Base-by-base conservation (phyloP, 2,113 vertebrate genomes). In the Stigmatopora nigra region DNA sequence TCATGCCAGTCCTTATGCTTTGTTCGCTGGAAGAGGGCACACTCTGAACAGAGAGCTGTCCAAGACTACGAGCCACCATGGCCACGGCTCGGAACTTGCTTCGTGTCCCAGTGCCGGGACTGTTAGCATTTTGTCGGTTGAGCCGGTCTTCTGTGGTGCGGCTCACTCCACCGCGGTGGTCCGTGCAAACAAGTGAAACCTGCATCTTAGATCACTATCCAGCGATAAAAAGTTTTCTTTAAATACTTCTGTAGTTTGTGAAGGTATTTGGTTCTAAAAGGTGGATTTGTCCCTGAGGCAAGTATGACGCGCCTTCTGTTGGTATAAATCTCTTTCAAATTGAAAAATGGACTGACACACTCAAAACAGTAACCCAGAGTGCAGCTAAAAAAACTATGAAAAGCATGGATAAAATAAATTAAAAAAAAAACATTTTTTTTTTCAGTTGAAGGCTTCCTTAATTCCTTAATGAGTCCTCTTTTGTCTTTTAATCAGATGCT, bases 141-240 rank as follows among this genome's bases (percentile, higher is more conserved):
- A 95, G 90, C 13, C 95, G 86, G 47, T 98, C 95, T 17, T 97
- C 95, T 0, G 94, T 89, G 74, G 88, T 92, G 64, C 94, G 93
- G 90, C 86, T 93, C 81, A 92, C 89, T 4, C 94, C 95, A 61
- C 95, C 95, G 74, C 93, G 92, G 68, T 95, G 94, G 81, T 98
- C 97, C 0, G 95, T 95, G 87, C 96, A 98, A 61, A 93, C 91
- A 36, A 99, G 92, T 3, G 96, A 99, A 65, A 99, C 97, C 89
- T 98, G 95, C 97, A 98, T 98, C 74, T 65, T 78, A 82, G 55
- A 16, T 1, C 45, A 35, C n/a, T 19, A 17, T 38, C 36, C n/a
- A 6, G 41, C 16, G n/a, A 60, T 19, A 17, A 41, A 41, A 41
- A 53, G 19, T 1, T 13, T 6, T 31, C 13, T 55, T 55, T 56